Conservation (phyloP, 1,140 invertebrate genomes). For the Platorchestia sp. region DNA sequence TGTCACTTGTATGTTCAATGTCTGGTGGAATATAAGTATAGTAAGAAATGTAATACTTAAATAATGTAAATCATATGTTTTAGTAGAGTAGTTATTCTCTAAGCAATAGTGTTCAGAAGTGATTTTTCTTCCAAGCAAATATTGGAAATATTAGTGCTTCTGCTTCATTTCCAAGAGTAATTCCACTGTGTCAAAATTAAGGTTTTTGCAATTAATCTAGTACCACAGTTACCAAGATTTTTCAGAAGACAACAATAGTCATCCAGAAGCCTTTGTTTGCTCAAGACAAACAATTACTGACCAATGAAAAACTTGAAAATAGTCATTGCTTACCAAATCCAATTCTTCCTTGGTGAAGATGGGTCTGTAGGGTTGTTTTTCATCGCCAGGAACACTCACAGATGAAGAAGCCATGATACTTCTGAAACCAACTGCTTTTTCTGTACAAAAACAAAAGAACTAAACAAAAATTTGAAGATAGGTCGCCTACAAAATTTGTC, state of each 20-base stretch:
- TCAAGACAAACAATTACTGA: background rate
- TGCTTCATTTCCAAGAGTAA: too few relatives aligned
- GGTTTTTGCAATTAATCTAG: background rate
- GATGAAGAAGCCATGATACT: background rate
- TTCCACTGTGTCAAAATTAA: too few relatives aligned
- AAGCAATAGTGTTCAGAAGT: too few relatives aligned
- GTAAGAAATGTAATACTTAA: too few relatives aligned
- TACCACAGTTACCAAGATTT: background rate
- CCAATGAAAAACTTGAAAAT: background rate
- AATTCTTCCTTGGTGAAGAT: conserved; percentile 38
- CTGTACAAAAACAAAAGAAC: background rate
- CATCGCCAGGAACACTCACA: background rate
- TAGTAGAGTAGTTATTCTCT: too few relatives aligned
- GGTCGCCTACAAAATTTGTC: too few relatives aligned
- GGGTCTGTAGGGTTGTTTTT: background rate
- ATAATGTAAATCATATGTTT: too few relatives aligned
- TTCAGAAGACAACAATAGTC: background rate
- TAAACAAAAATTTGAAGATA: too few relatives aligned
- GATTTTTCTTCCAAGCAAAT: too few relatives aligned
- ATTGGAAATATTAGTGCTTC: too few relatives aligned
- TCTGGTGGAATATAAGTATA: too few relatives aligned
- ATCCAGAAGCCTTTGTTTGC: background rate
- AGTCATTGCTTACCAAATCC: conserved; percentile 25
- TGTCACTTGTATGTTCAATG: too few relatives aligned
- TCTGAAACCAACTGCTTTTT: background rate